Percentiles rank a stretch among this genome's conserved stretches.
Conservation (phyloP, 2,888 invertebrate species). For the Dasysyrphus albostriatus region DNA sequence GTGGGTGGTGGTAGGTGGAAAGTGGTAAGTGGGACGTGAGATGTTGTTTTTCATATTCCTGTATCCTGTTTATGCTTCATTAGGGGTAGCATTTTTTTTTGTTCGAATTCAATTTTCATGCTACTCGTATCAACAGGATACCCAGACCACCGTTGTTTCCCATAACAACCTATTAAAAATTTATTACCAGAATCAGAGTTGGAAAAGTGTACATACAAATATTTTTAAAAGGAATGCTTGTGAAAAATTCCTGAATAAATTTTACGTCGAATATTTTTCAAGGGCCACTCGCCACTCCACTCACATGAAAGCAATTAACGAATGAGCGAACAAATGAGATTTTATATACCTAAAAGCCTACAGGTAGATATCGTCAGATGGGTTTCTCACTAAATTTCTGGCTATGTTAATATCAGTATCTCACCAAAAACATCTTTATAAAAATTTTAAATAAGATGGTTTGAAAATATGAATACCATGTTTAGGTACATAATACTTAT, state of each 20-base stretch:
- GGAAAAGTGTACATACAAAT: not conserved
- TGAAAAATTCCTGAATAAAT: constrained; percentile 26
- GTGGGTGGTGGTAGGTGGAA: not conserved
- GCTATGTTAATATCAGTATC: not conserved
- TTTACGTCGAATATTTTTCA: constrained; percentile 18
- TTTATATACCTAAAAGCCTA: not conserved
- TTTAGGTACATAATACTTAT: no score
- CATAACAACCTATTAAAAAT: constrained; percentile 63
- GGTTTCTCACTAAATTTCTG: not conserved
- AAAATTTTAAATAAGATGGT: no score
- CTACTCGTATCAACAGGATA: constrained; percentile 11
- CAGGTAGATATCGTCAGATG: not conserved
- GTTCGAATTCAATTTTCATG: constrained; percentile 4
- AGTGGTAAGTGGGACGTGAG: not conserved
- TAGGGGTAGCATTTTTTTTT: constrained; percentile 18
- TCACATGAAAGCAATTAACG: constrained; percentile 15
- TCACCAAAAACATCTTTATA: no score
- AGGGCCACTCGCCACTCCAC: not conserved
- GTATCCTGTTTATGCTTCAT: constrained; percentile 61
- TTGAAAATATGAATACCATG: no score
- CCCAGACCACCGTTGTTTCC: constrained; percentile 53
- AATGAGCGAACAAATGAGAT: constrained; percentile 4
- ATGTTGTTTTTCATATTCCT: constrained; percentile 50
- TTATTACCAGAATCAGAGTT: constrained; percentile 38
- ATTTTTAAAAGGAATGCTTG: constrained; percentile 22